Base-by-base conservation (phyloP, 2,113 vertebrate genomes). In the Rallus limicola region DNA sequence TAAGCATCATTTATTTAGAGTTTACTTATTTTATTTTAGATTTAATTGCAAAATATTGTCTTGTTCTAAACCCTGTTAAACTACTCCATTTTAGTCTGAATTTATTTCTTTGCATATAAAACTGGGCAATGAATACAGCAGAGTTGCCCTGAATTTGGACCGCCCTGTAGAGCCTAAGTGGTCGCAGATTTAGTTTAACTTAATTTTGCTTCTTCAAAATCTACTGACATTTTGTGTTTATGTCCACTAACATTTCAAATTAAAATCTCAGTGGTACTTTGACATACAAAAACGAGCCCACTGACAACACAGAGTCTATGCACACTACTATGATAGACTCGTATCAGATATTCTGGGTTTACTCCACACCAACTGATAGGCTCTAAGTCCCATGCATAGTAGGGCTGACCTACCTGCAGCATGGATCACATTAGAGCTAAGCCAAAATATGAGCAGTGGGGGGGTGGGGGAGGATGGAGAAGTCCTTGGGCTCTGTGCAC, bases 21-120 rank as follows among this genome's bases (percentile, higher is more conserved):
- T 64, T 78, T 16, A 3, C 6, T 93, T 91, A 72, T 34, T 77
- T 82, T 64, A 56, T 79, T 92, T 93, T 79, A 79, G 8, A 82
- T 79, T 79, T 90, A 52, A 85, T 68, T 85, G 58, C 46, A 88
- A 82, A 93, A 68, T 28, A 68, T 36, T 25, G 7, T 25, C 33
- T 44, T 67, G 8, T 38, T 90, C 44, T 90, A 82, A 87, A 82
- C 11, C 25, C 24, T 19, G 74, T 75, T 82, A 59, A 89, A 69
- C 21, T 70, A n/a, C 36, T 59, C 4, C 59, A 42, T 18, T 7
- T 44, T 77, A 42, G 16, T 70, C 36, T 78, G 40, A 78, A 81
- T 81, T 81, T 0, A 55, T 82, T 76, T 96, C 24, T 69, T 8
- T 76, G 34, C 33, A 23, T 48, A 60, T 42, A 44, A 48, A 76